Evolutionary conservation across 2,113 vertebrate species (phyloP).

Genomic region (Cephalopterus ornatus): DNA sequence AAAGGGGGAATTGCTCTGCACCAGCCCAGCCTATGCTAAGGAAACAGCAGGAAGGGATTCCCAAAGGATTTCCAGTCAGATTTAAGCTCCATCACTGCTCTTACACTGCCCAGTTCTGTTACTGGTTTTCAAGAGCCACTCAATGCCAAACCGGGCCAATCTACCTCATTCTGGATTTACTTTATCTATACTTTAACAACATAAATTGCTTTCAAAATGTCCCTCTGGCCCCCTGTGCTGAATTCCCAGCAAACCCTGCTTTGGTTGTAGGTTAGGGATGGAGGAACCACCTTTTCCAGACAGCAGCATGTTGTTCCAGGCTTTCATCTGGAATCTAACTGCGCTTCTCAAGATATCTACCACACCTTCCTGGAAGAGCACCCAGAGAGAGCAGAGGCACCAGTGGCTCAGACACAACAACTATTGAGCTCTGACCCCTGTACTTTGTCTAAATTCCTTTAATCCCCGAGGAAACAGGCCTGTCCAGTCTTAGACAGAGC

Average conservation of each 20-base stretch:
- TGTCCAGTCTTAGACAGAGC: background rate
- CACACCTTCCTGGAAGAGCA: background rate
- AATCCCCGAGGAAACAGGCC: background rate
- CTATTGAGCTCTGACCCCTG: background rate
- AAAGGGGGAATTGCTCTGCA: background rate
- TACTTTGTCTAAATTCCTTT: background rate
- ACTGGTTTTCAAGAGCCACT: background rate
- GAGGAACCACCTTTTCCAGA: background rate
- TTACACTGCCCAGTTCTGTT: background rate
- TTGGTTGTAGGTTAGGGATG: background rate
- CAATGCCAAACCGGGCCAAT: fast-evolving
- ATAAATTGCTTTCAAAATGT: background rate
- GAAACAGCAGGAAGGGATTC: background rate
- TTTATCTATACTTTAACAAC: background rate
- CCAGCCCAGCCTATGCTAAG: background rate
- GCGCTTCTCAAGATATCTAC: background rate
- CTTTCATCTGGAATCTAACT: background rate
- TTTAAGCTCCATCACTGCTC: background rate
- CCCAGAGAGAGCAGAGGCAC: background rate
- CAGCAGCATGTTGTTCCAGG: background rate
- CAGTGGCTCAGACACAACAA: background rate
- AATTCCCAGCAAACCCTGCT: background rate
- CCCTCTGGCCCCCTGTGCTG: background rate
- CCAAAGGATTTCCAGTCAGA: background rate
- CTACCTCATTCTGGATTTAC: background rate